These are phyloP conservation scores for Campoletis sonorensis DNA, from an alignment of 1,140 invertebrate species.

Conservation along the genomic window DNA sequence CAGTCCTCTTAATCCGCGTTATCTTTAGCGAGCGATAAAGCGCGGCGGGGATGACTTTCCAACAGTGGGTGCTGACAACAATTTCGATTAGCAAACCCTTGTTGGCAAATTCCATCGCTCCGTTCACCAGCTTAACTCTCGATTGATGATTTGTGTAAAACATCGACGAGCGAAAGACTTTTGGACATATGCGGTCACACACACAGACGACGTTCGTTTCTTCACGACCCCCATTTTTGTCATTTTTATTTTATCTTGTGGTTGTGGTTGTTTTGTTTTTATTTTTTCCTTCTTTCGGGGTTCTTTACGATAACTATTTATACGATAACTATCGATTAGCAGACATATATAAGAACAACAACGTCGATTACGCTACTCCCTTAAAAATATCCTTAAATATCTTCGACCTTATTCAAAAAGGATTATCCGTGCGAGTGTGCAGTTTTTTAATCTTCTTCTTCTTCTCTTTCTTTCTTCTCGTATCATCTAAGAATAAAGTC, in stretches of 20 bases:
- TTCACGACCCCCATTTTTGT: constrained; percentile 4
- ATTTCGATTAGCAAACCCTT: not conserved
- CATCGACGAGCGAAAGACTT: not conserved
- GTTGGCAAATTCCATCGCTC: not conserved
- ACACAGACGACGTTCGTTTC: not conserved
- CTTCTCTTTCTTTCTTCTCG: constrained; percentile 16
- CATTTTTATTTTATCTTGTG: not conserved
- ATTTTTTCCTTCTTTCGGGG: not conserved
- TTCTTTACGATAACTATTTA: not conserved
- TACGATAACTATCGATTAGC: constrained; percentile 26
- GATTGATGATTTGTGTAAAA: not conserved
- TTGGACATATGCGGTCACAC: not conserved
- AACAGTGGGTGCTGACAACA: not conserved
- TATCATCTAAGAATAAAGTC: constrained; percentile 27
- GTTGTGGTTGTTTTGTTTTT: too few relatives aligned
- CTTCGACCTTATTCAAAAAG: constrained; percentile 25
- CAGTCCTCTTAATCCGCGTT: not conserved
- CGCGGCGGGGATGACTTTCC: not conserved
- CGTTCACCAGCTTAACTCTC: not conserved
- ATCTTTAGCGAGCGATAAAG: not conserved
- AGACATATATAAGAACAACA: constrained; percentile 37
- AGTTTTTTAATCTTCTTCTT: constrained; percentile 34
- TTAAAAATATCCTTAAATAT: constrained; percentile 32
- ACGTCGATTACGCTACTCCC: constrained; percentile 31
- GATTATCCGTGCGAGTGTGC: constrained; percentile 45